A percentile compares a stretch with the other conserved stretches of the same genome.
Conservation (phyloP, 2,888 invertebrate species). For the Dendrolimus pini region DNA sequence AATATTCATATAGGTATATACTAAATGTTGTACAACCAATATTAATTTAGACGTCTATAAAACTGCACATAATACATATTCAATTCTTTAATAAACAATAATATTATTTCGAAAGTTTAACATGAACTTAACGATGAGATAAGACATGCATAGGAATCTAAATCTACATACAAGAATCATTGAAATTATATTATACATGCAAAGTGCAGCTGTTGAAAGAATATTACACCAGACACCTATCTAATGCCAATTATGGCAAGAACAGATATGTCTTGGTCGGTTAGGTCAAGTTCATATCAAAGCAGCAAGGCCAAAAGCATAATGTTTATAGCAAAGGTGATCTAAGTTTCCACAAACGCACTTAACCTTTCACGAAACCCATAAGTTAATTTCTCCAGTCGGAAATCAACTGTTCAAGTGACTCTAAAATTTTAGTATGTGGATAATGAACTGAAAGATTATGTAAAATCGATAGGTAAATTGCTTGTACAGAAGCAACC, state of each 20-base stretch:
- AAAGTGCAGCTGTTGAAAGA: no score
- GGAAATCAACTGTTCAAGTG: neutral
- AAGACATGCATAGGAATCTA: no score
- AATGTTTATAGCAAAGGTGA: neutral
- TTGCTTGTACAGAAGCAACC: neutral
- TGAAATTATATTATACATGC: no score
- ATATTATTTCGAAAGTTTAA: no score
- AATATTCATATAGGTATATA: no score
- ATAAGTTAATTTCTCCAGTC: neutral
- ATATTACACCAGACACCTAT: neutral
- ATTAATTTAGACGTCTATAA: no score
- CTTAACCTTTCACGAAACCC: neutral
- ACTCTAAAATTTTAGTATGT: neutral
- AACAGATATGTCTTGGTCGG: constrained; percentile 17
- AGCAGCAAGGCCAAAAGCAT: constrained; percentile 26
- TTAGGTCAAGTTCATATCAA: constrained; percentile 39
- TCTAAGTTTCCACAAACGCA: neutral
- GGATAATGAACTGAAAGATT: neutral
- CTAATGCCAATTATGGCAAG: constrained; percentile 16
- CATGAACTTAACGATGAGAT: no score
- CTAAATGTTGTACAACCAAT: no score
- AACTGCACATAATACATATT: no score
- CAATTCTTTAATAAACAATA: no score
- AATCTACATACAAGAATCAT: no score
- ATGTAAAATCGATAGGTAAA: neutral